Conservation (phyloP, 2,888 invertebrate genomes). For the Pocota personata region DNA sequence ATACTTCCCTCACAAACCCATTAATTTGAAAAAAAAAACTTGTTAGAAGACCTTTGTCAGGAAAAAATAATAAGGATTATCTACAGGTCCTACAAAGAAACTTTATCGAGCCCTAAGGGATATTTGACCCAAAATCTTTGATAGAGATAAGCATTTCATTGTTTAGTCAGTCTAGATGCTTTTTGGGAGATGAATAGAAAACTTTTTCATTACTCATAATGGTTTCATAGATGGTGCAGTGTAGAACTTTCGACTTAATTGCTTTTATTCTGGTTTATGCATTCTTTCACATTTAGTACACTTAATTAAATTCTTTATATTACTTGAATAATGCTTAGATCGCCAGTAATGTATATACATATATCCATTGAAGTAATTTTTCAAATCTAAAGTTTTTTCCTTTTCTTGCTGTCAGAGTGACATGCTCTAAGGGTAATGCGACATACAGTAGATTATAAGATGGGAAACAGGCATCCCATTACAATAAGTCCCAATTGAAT, state of each 20-base stretch:
- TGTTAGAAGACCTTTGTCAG: background rate
- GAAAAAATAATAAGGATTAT: slow-evolving; percentile 6
- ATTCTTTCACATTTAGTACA: background rate
- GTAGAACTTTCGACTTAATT: background rate
- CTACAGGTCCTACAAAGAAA: background rate
- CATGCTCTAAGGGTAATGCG: background rate
- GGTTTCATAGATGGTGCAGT: background rate
- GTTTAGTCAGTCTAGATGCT: background rate
- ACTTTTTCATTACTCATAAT: background rate
- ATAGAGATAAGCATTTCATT: background rate
- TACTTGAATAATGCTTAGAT: background rate
- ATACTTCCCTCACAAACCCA: background rate
- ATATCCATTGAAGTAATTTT: too few relatives aligned
- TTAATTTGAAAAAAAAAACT: background rate
- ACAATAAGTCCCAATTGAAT: background rate
- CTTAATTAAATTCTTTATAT: background rate
- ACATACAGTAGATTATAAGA: background rate
- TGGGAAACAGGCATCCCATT: background rate
- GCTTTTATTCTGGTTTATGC: background rate
- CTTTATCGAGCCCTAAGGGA: background rate
- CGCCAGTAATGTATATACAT: background rate
- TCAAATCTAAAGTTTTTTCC: background rate
- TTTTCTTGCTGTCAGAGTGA: background rate
- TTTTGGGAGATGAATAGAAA: slow-evolving; percentile 4
- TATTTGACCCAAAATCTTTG: slow-evolving; percentile 12